Conservation (phyloP, 2,113 vertebrate species). For the Turnix velox region DNA sequence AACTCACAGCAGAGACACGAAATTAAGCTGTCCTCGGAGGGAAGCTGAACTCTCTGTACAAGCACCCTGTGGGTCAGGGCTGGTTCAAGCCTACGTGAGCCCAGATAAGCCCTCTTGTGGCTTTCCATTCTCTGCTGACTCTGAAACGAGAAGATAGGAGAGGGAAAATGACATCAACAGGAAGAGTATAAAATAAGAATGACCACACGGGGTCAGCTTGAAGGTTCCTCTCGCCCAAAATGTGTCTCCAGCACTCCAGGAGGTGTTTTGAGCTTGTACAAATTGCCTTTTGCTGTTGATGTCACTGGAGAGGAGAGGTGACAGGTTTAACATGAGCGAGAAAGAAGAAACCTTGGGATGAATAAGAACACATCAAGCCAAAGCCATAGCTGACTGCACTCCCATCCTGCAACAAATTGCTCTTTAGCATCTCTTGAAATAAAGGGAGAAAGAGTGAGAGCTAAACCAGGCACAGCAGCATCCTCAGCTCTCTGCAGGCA, state of each 20-base stretch:
- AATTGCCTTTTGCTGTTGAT: neutral
- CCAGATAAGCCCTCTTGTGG: neutral
- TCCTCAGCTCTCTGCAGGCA: neutral
- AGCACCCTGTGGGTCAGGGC: neutral
- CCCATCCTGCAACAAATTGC: neutral
- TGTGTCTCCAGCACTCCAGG: neutral
- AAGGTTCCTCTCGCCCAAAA: neutral
- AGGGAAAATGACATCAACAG: neutral
- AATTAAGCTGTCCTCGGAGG: neutral
- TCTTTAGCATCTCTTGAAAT: neutral
- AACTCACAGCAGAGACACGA: neutral
- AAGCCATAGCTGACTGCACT: neutral
- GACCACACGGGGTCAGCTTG: conserved; percentile 17
- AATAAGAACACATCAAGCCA: neutral
- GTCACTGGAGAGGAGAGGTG: neutral
- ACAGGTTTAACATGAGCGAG: neutral
- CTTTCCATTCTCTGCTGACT: neutral
- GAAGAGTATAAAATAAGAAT: neutral
- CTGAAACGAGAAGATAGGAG: neutral
- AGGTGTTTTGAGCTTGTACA: neutral
- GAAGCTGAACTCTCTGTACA: neutral
- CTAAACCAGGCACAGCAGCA: neutral
- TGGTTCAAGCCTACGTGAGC: neutral
- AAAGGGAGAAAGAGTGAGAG: neutral
- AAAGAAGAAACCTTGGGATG: neutral